Conservation (phyloP, 2,888 invertebrate genomes). For the Physocephala rufipes region DNA sequence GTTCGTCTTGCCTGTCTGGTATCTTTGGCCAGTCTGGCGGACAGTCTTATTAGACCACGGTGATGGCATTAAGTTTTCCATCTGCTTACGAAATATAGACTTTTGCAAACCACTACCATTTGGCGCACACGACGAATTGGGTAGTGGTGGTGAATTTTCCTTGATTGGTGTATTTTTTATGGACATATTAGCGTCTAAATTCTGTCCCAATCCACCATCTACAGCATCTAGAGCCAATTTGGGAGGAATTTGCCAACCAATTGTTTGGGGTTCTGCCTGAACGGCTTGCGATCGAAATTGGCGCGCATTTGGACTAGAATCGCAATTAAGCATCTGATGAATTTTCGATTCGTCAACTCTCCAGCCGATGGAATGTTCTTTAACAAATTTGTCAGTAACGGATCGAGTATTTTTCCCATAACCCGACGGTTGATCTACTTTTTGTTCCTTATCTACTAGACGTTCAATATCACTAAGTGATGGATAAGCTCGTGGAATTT, state of each 20-base stretch:
- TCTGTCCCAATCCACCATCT: slow-evolving; percentile 56
- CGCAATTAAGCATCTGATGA: slow-evolving; percentile 58
- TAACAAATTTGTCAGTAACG: slow-evolving; percentile 45
- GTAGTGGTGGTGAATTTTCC: neutral
- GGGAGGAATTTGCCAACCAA: slow-evolving; percentile 57
- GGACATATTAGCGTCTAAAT: slow-evolving; percentile 59
- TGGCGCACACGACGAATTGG: no score
- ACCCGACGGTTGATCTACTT: slow-evolving; percentile 29
- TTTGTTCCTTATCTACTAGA: slow-evolving; percentile 47
- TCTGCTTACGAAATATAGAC: slow-evolving; percentile 57
- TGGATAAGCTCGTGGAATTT: slow-evolving; percentile 51
- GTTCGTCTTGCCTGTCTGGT: neutral
- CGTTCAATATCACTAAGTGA: slow-evolving; percentile 58
- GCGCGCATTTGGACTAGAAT: slow-evolving; percentile 42
- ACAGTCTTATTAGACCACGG: slow-evolving; percentile 55
- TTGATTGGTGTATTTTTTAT: slow-evolving; percentile 62
- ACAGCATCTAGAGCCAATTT: slow-evolving; percentile 62
- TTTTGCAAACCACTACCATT: slow-evolving; percentile 47
- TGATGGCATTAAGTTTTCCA: slow-evolving; percentile 52
- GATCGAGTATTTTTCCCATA: slow-evolving; percentile 51
- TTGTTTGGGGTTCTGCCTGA: slow-evolving; percentile 53
- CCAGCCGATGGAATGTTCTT: slow-evolving; percentile 52
- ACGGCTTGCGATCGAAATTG: slow-evolving; percentile 50
- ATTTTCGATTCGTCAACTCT: slow-evolving; percentile 51
- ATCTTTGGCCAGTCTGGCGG: slow-evolving; percentile 27